Conservation (phyloP, 2,113 vertebrate species). For the Callipepla squamata region DNA sequence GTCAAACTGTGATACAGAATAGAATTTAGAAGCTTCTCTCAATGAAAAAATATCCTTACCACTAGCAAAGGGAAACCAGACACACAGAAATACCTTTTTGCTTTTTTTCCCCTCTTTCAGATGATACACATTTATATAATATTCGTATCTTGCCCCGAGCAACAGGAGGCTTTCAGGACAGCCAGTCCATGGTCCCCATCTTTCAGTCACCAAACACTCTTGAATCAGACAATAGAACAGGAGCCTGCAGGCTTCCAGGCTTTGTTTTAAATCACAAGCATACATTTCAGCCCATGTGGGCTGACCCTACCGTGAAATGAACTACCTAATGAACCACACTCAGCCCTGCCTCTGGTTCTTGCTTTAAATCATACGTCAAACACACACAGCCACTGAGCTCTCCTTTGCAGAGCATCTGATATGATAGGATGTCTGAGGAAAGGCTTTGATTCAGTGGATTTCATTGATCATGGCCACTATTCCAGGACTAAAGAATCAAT, state of each 20-base stretch:
- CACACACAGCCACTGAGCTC: background rate
- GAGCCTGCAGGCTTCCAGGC: background rate
- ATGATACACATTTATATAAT: background rate
- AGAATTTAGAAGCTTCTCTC: conserved; percentile 13
- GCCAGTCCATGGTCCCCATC: background rate
- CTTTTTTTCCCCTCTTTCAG: too few relatives aligned
- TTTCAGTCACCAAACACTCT: background rate
- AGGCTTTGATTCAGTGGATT: background rate
- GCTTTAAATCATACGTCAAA: background rate
- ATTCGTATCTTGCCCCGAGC: conserved; percentile 1
- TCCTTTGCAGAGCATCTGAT: background rate
- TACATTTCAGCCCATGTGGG: background rate
- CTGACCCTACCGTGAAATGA: background rate
- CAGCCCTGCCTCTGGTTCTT: background rate
- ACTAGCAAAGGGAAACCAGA: background rate
- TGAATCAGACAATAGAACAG: background rate
- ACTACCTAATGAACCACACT: background rate
- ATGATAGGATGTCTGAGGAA: background rate
- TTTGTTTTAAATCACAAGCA: background rate
- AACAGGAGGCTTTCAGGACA: background rate
- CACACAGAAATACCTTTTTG: background rate
- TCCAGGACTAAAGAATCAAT: background rate
- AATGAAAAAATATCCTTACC: background rate
- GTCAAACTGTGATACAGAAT: background rate
- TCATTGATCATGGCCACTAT: background rate